phyloP scores from a whole-genome alignment of 1,140 invertebrate genomes.

The Palaemon carinicauda region DNA sequence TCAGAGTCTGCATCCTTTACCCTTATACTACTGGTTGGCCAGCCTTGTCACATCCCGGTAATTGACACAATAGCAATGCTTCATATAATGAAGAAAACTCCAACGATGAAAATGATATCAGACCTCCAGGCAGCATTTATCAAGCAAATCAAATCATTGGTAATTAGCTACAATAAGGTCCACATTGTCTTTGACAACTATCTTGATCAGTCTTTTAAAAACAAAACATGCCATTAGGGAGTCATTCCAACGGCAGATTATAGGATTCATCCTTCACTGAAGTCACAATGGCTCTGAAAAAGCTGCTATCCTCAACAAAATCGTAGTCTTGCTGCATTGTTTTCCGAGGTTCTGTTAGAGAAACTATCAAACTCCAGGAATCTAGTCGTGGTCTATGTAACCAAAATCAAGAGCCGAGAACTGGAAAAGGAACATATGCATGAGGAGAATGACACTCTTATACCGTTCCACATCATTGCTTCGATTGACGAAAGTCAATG shows the following conservation, averaged over 20 bases:
- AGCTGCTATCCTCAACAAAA: too few relatives aligned
- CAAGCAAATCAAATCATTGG: background rate
- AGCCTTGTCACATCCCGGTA: background rate
- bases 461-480: background rate
- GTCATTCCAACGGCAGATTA: background rate
- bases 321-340: background rate
- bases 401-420: conserved; percentile 2
- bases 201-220: background rate
- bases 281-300: background rate
- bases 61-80: conserved; percentile 6
- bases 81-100: conserved; percentile 18
- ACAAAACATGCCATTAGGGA: background rate
- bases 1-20: background rate
- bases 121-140: background rate
- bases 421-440: background rate
- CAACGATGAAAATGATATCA: background rate
- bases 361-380: background rate
- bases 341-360: background rate
- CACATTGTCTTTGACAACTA: background rate
- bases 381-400: background rate
- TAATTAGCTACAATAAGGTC: background rate
- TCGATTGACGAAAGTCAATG: background rate
- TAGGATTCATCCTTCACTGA: background rate
- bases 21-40: background rate
- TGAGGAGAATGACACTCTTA: conserved; percentile 12